Evolutionary conservation across 1,140 invertebrate species (phyloP).

Genomic region (Trichonephila inaurata): DNA sequence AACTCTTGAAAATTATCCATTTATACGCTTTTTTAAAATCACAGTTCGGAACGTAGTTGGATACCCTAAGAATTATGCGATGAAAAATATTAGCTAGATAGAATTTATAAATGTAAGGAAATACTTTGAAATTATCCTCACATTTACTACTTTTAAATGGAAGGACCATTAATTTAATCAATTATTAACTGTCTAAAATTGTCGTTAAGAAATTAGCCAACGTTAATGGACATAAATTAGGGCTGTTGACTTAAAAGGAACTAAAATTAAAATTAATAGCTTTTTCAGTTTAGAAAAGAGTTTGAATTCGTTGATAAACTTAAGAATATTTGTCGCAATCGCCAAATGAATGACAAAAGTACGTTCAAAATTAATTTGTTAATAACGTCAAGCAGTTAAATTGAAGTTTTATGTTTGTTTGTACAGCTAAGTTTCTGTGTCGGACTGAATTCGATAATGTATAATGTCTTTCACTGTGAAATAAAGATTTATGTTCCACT

Average conservation of each 20-base stretch:
- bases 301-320: neutral
- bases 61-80: neutral
- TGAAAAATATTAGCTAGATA: neutral
- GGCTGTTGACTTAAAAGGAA: neutral
- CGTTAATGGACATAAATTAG: neutral
- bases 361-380: too few species aligned
- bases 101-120: neutral
- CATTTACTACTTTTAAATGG: neutral
- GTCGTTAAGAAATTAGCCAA: neutral
- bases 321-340: too few species aligned
- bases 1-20: too few species aligned
- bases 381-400: too few species aligned
- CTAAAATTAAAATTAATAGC: neutral
- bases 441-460: too few species aligned
- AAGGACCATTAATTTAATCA: neutral
- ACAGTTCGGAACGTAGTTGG: too few species aligned
- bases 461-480: too few species aligned
- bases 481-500: too few species aligned
- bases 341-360: too few species aligned
- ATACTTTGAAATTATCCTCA: neutral
- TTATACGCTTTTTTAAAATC: too few species aligned
- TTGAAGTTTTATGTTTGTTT: too few species aligned
- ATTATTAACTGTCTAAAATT: neutral
- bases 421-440: too few species aligned
- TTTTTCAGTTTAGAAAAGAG: neutral